Base-by-base conservation (phyloP, 2,113 vertebrate genomes). In the Okapia johnstoni region DNA sequence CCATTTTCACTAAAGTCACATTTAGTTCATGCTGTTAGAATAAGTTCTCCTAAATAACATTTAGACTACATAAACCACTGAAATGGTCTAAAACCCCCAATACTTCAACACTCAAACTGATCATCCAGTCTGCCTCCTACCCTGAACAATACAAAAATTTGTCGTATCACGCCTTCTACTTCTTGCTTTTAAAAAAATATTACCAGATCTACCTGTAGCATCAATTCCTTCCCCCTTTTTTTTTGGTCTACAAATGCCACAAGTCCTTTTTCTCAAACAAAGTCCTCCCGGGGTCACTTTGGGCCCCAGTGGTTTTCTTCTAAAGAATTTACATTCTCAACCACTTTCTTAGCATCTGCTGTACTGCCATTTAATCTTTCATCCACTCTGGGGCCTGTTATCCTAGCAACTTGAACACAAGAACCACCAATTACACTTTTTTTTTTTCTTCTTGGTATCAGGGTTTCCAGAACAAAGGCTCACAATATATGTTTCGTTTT, bases 381-480 rank as follows among this genome's bases (percentile, higher is more conserved):
- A 79, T 85, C 54, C 96, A 93, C 14, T 58, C 94, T 57, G 11
- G 30, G 40, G 36, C 7, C 43, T 90, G 33, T 92, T 89, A 92
- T 91, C 57, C 90, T 80, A 93, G 36, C 48, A 96, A 16, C 52
- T 48, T 92, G 43, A 36, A 19, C 15, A 57, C 6, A 90, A 93
- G 23, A 87, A 60, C 19, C 25, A 50, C 25, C 40, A 7, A 11
- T 80, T 36, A 70, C 5, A 17, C 17, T 4, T 30, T 46, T 52
- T 80, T 70, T 77, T 52, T 23, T 52, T 12, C 60, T 79, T 9
- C 30, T 57, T 40, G 25, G 7, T 46, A 52, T 70, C 66, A 30
- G 30, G 5, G 30, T 66, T 97, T 96, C 80, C 85, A 92, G 36
- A 95, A 91, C 33, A 86, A 96, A 76, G 23, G 25, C 81, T 88